Evolutionary conservation across 2,888 invertebrate genomes (phyloP).

Genomic region (Dinocampus coccinellae): DNA sequence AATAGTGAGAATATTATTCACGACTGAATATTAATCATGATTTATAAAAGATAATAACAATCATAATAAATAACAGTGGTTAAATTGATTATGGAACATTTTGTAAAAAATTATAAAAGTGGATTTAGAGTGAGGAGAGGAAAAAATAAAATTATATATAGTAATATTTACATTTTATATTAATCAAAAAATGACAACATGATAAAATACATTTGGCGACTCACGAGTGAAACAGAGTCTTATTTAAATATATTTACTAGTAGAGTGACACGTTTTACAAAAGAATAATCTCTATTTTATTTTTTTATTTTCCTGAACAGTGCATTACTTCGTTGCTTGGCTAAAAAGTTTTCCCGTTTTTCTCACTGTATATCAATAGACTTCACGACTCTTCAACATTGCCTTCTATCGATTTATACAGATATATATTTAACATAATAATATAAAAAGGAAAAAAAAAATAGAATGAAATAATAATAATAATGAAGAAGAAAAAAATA

Average conservation of each 20-base stretch:
- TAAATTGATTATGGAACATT: no score
- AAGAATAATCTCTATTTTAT: slow-evolving; percentile 28
- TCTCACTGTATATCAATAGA: not conserved
- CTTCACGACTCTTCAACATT: slow-evolving; percentile 1
- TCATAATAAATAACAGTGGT: no score
- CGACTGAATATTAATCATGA: no score
- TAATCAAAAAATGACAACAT: slow-evolving; percentile 3
- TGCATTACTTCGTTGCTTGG: slow-evolving; percentile 21
- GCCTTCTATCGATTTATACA: not conserved
- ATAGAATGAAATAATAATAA: no score
- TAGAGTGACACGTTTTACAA: not conserved
- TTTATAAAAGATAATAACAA: no score
- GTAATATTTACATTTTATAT: no score
- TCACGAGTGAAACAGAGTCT: not conserved
- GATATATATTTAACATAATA: not conserved
- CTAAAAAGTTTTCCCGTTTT: slow-evolving; percentile 1
- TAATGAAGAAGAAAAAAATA: not conserved
- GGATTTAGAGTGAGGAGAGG: no score
- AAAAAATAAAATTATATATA: no score
- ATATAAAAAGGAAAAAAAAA: not conserved
- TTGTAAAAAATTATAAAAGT: no score
- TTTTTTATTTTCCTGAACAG: not conserved
- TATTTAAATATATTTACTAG: slow-evolving; percentile 21
- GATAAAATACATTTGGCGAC: slow-evolving; percentile 6
- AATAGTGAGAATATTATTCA: not conserved